These are phyloP conservation scores for Rotaria macrura DNA, from an alignment of 2,888 invertebrate genomes.

Conservation along the genomic window DNA sequence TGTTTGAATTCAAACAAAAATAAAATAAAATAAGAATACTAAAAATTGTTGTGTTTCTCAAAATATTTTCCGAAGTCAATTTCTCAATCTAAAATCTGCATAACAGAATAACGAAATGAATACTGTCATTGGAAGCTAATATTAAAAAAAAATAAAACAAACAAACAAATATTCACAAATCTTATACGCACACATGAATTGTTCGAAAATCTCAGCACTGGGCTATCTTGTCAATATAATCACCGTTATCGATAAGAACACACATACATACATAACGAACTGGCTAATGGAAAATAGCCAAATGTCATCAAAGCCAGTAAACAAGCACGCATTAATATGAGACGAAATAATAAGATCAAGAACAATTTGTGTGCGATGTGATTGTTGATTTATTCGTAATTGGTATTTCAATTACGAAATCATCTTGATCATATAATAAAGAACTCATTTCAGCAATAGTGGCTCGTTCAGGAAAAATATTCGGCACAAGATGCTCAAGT, in stretches of 20 bases:
- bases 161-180: not conserved
- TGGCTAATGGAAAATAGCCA: not conserved
- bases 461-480: not conserved
- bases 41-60: not conserved
- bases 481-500: not conserved
- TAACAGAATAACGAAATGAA: not conserved
- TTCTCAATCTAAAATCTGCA: not conserved
- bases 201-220: not conserved
- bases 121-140: not conserved
- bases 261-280: not conserved
- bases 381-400: not conserved
- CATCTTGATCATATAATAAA: conserved; percentile 5
- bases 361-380: not conserved
- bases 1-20: not conserved
- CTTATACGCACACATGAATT: not conserved
- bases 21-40: not conserved
- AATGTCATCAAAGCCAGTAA: no score
- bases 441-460: not conserved
- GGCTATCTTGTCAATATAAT: not conserved
- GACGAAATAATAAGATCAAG: not conserved
- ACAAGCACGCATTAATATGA: no score
- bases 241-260: not conserved
- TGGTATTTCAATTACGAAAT: not conserved
- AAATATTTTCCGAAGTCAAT: not conserved
- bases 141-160: no score